Conservation (phyloP, 2,113 vertebrate genomes). For the Syrmaticus mikado region DNA sequence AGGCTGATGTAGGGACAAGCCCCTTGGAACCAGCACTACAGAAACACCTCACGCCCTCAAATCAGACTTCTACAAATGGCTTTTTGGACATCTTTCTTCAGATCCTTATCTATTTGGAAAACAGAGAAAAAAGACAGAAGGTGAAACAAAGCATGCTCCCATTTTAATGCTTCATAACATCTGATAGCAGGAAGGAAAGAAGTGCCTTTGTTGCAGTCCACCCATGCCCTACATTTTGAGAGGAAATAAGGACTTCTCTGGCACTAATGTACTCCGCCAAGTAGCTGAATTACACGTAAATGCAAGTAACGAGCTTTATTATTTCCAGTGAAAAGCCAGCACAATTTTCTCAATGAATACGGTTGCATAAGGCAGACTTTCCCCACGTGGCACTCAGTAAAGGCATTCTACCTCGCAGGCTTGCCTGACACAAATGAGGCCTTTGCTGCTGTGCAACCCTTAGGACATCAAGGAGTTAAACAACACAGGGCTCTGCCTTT, state of each 20-base stretch:
- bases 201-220: background rate
- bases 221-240: background rate
- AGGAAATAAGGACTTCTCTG: background rate
- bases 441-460: background rate
- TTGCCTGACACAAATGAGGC: background rate
- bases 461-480: background rate
- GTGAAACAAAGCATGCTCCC: background rate
- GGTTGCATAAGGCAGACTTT: background rate
- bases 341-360: background rate
- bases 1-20: background rate
- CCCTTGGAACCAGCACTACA: background rate
- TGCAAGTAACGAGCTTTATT: conserved; percentile 40
- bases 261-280: background rate
- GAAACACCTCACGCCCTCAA: background rate
- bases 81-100: background rate
- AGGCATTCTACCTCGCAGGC: background rate
- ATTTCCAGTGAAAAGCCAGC: background rate
- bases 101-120: background rate
- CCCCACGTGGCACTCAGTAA: background rate
- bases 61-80: background rate
- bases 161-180: background rate
- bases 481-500: background rate
- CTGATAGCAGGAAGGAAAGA: background rate
- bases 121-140: background rate
- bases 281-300: background rate